Evolutionary conservation across 92 coral and sea anemone genomes (phyloP).

Genomic region (Heliopora coerulea): DNA sequence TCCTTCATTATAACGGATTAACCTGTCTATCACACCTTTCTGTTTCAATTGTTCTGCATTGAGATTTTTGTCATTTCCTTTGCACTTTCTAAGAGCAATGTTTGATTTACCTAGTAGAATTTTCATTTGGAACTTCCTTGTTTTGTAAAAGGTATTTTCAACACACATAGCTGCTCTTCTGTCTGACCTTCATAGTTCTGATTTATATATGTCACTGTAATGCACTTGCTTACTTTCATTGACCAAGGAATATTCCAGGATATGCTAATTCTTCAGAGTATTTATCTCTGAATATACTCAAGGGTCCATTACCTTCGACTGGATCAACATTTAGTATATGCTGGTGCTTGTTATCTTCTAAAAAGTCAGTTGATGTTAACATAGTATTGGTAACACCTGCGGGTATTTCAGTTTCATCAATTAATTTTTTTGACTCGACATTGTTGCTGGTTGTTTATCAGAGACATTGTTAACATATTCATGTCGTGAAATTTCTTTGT

Average conservation of each 20-base stretch:
- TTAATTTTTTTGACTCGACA: slow-evolving; percentile 14
- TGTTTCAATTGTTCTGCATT: slow-evolving; percentile 45
- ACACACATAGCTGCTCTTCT: slow-evolving; percentile 53
- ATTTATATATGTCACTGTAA: slow-evolving; percentile 53
- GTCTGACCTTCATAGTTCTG: slow-evolving; percentile 53
- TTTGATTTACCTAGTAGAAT: slow-evolving; percentile 40
- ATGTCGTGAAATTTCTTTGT: slow-evolving; percentile 27
- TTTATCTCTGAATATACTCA: no score
- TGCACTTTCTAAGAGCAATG: slow-evolving; percentile 46
- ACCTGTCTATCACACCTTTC: slow-evolving; percentile 34
- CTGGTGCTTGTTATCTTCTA: slow-evolving; percentile 51
- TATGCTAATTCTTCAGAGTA: no score
- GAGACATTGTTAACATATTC: no score
- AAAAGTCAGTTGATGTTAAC: slow-evolving; percentile 44
- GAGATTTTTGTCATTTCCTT: slow-evolving; percentile 32
- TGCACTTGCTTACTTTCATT: background rate
- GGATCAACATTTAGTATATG: slow-evolving; percentile 41
- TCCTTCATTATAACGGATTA: slow-evolving; percentile 35
- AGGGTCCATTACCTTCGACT: slow-evolving; percentile 54
- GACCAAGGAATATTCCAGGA: no score
- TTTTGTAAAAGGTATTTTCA: slow-evolving; percentile 42
- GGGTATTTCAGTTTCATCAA: slow-evolving; percentile 46
- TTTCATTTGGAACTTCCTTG: slow-evolving; percentile 52
- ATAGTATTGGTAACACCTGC: slow-evolving; percentile 44
- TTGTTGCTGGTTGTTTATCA: no score